phyloP scores from a whole-genome alignment of 2,797 vertebrate genomes.

The Acanthis flammea region DNA sequence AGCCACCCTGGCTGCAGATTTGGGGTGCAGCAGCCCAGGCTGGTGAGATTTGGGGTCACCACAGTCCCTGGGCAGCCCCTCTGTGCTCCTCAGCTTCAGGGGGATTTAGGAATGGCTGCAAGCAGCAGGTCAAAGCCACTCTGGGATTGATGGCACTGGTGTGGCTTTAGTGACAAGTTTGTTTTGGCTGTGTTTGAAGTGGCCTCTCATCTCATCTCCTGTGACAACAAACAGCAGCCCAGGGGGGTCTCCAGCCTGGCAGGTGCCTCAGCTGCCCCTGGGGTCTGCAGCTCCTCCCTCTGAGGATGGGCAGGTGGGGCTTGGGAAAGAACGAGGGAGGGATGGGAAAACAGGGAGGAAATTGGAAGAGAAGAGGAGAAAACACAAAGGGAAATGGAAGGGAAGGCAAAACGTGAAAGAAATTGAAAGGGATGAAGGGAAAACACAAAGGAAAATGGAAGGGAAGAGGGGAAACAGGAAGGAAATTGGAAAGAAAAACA shows the following conservation, averaged over 20 bases:
- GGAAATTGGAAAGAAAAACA: not conserved
- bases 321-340: not conserved
- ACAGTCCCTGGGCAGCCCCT: not conserved
- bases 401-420: not conserved
- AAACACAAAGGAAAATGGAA: not conserved
- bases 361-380: not conserved
- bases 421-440: not conserved
- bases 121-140: not conserved
- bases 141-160: not conserved
- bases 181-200: slow-evolving; percentile 23
- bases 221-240: not conserved
- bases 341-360: not conserved
- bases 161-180: slow-evolving; percentile 9
- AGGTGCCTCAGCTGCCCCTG: slow-evolving; percentile 12
- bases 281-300: not conserved
- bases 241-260: not conserved
- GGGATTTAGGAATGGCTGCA: not conserved
- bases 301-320: not conserved
- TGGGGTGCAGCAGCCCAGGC: not conserved
- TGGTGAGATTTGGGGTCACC: not conserved
- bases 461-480: not conserved
- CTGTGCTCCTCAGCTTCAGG: not conserved
- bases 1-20: not conserved
- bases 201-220: not conserved
- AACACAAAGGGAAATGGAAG: not conserved